These are phyloP conservation scores for Antheraea pernyi DNA, from an alignment of 1,140 invertebrate species.

Conservation along the genomic window DNA sequence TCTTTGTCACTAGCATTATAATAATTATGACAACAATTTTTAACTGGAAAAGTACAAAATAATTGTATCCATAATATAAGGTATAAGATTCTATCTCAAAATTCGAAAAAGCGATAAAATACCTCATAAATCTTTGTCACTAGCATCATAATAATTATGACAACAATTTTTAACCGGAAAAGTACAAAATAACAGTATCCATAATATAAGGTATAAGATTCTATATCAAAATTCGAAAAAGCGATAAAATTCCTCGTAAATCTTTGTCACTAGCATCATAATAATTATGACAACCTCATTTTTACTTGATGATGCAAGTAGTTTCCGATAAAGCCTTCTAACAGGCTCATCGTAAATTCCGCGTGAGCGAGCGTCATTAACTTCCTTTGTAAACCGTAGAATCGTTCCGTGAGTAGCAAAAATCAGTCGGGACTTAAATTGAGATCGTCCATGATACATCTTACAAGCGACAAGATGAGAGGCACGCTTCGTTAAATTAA, in stretches of 20 bases:
- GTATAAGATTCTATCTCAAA: no score
- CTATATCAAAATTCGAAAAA: background rate
- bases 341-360: conserved; percentile 46
- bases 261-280: conserved; percentile 10
- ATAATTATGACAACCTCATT: conserved; percentile 33
- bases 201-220: no score
- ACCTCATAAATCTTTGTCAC: no score
- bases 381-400: conserved; percentile 50
- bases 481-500: background rate
- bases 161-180: no score
- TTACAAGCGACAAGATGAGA: conserved; percentile 13
- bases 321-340: conserved; percentile 50
- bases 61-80: no score
- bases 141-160: no score
- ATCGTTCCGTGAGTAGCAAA: conserved; percentile 51
- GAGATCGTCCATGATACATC: conserved; percentile 43
- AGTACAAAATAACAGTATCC: no score
- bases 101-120: no score
- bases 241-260: background rate
- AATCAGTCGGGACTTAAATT: conserved; percentile 57
- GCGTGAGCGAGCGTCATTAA: conserved; percentile 51
- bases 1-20: no score
- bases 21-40: no score
- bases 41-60: no score
- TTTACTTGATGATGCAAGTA: conserved; percentile 38